These are phyloP conservation scores for Dromius quadrimaculatus DNA, from an alignment of 2,888 invertebrate species.

Conservation along the genomic window DNA sequence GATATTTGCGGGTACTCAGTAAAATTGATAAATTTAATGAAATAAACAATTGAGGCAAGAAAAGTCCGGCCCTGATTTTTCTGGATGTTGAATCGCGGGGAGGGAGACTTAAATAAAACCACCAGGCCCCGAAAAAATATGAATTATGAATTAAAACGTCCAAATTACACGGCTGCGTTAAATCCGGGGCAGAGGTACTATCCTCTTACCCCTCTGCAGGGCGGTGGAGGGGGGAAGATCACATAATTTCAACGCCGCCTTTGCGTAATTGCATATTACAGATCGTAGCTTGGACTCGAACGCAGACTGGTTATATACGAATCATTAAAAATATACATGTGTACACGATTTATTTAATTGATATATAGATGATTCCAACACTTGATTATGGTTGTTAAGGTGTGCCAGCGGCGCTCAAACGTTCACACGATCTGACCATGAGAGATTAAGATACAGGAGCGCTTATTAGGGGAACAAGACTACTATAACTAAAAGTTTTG, in stretches of 20 bases:
- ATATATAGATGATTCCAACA: slow-evolving; percentile 42
- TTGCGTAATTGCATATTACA: slow-evolving; percentile 46
- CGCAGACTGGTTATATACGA: slow-evolving; percentile 13
- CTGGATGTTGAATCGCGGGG: background rate
- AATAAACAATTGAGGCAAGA: no score
- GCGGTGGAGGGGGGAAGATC: slow-evolving; percentile 4
- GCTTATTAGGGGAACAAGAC: no score
- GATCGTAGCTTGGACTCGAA: slow-evolving; percentile 8
- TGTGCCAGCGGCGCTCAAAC: slow-evolving; percentile 13
- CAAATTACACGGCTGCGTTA: slow-evolving; percentile 48
- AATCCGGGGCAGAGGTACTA: slow-evolving; percentile 13
- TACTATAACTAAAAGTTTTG: no score
- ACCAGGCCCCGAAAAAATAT: slow-evolving; percentile 44
- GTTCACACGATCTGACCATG: no score
- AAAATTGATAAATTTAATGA: no score
- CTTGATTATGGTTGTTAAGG: slow-evolving; percentile 39
- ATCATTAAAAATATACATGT: slow-evolving; percentile 47
- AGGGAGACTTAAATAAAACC: slow-evolving; percentile 14
- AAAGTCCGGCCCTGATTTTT: no score
- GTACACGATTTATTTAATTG: slow-evolving; percentile 50
- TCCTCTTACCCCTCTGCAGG: background rate
- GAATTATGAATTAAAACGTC: slow-evolving; percentile 51
- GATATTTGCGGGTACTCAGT: no score
- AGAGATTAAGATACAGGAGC: no score
- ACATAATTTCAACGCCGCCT: slow-evolving; percentile 42